Percentiles rank a stretch among this genome's conserved stretches.
These are phyloP conservation scores for Amblyornis subalaris DNA, from an alignment of 2,113 vertebrate genomes.

Conservation along the genomic window DNA sequence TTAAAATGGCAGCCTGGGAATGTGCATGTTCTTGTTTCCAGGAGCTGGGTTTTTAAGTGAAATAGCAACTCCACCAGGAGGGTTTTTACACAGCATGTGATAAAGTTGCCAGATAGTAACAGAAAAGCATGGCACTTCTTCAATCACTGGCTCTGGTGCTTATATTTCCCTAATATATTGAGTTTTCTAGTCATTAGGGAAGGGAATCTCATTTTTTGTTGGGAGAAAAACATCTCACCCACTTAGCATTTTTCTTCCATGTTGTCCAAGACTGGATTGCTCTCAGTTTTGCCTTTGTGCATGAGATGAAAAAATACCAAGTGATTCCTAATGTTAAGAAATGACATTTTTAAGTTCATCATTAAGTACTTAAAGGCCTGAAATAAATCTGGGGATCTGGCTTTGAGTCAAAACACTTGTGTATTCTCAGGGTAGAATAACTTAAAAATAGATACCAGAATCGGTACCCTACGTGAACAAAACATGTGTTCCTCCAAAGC, in stretches of 20 bases:
- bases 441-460: not conserved
- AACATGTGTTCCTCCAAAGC: fast-evolving
- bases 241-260: not conserved
- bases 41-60: not conserved
- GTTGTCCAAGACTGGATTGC: not conserved
- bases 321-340: not conserved
- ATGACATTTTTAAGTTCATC: not conserved
- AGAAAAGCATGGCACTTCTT: not conserved
- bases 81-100: not conserved
- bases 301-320: not conserved
- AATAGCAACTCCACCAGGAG: not conserved
- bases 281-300: not conserved
- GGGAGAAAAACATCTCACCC: not conserved
- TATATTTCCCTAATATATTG: not conserved
- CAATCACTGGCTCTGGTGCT: not conserved
- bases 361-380: not conserved
- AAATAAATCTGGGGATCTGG: not conserved
- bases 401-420: not conserved
- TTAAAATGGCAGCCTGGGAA: not conserved
- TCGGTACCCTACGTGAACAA: not conserved
- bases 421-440: not conserved
- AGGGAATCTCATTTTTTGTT: not conserved
- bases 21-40: not conserved
- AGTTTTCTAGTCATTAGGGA: not conserved
- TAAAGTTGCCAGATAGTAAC: not conserved